Percentiles rank a stretch among this genome's conserved stretches.
Evolutionary conservation across 2,888 invertebrate genomes (phyloP).

Genomic region (Syrphus vitripennis): DNA sequence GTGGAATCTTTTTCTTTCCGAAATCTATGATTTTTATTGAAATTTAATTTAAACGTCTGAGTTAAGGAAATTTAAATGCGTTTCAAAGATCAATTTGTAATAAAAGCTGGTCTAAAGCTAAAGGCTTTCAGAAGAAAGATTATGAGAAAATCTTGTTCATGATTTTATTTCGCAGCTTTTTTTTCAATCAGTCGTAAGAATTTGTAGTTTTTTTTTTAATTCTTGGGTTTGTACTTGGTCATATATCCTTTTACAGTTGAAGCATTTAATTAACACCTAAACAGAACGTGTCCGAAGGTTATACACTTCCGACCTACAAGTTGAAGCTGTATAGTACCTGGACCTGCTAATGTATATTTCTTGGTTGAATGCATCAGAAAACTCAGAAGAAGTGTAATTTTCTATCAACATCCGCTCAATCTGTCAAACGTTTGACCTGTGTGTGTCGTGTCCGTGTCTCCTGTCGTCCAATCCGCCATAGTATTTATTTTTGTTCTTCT

Average conservation of each 20-base stretch:
- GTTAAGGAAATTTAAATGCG: no score
- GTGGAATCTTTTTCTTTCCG: no score
- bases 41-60: no score
- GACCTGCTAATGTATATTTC: neutral
- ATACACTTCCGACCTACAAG: constrained; percentile 33
- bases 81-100: no score
- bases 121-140: no score
- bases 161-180: no score
- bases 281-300: constrained; percentile 10
- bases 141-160: no score
- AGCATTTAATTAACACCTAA: constrained; percentile 34
- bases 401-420: constrained; percentile 68
- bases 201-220: neutral
- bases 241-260: neutral
- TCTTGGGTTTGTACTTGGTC: neutral
- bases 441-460: constrained; percentile 28
- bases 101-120: no score
- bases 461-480: constrained; percentile 6
- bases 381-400: constrained; percentile 37
- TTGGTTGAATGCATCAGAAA: neutral
- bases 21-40: no score
- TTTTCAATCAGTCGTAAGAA: no score
- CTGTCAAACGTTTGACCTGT: constrained; percentile 64
- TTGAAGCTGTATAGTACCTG: neutral
- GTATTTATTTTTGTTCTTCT: constrained; percentile 7